A percentile compares a stretch with the other conserved stretches of the same genome.
Conservation (phyloP, 2,797 vertebrate species). For the Threskiornis aethiopicus region DNA sequence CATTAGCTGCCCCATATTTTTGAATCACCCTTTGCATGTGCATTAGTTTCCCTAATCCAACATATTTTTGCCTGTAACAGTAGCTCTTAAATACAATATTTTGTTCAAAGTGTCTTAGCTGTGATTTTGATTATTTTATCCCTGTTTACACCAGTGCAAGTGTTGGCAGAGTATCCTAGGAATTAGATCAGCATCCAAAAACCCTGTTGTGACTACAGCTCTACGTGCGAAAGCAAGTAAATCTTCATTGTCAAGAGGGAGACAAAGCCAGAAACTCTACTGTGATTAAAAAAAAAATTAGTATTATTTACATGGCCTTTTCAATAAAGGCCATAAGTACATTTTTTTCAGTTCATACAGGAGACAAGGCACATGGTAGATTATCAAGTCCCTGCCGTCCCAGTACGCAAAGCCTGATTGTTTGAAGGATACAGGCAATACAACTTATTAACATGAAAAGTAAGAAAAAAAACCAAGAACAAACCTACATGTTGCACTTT, state of each 20-base stretch:
- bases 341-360: not conserved
- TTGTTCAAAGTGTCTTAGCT: not conserved
- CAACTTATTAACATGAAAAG: not conserved
- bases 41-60: not conserved
- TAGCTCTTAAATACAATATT: not conserved
- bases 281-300: not conserved
- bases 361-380: not conserved
- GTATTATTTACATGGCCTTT: not conserved
- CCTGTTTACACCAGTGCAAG: not conserved
- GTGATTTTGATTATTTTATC: not conserved
- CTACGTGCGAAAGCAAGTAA: not conserved
- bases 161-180: conserved; percentile 16
- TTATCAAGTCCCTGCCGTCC: not conserved
- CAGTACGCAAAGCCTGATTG: not conserved
- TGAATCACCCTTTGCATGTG: not conserved
- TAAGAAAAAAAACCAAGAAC: not conserved
- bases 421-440: not conserved
- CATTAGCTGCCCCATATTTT: not conserved
- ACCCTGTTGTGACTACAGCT: not conserved
- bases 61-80: not conserved
- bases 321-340: not conserved
- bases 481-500: not conserved
- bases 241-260: not conserved
- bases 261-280: not conserved
- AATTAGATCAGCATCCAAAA: conserved; percentile 29